Base-by-base conservation (phyloP, 1,140 invertebrate species). In the Apis florea region DNA sequence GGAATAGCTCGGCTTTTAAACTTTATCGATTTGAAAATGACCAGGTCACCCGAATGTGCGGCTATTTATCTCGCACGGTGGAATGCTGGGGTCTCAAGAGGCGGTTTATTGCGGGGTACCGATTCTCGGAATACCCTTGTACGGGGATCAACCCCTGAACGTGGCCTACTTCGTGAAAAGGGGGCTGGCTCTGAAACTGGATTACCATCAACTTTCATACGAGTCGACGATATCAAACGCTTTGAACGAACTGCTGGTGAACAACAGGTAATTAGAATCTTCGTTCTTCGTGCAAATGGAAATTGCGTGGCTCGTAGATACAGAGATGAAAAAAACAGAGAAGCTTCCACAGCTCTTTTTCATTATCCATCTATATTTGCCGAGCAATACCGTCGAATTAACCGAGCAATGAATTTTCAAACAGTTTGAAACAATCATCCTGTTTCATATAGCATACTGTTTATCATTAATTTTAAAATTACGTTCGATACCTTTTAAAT, bases 31-130 rank as follows among this genome's bases (percentile, higher is more conserved):
- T 56, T 49, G 54, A 66, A 83, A 79, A 63, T 83, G 58, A 47
- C 8, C n/a, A 73, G 73, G 56, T 63, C 66, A 80, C 24, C 53
- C 73, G 21, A 86, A 82, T 63, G 59, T 91, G 0, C 92, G 91
- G 69, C 64, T 94, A 0, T 95, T 96, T 82, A 94, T 96, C 15
- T 94, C 93, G 19, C 95, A 96, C 75, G 95, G 93, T 56, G 95
- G 95, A 0, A 89, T 94, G 0, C 89, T 95, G 19, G 88, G 91
- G 19, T 84, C 91, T 0, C 92, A 92, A 24, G 95, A 96, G 84
- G 91, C 94, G 0, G 87, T 94, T 53, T 89, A 90, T 68, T 83
- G 82, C 63, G 91, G 93, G 13, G 93, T 94, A 21, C 94, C 95
- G 1, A 92, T 95, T 82, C 84, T 95, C 47, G 94, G 93, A 81